Base-by-base conservation (phyloP, 2,888 invertebrate genomes). In the Oxystoma pomonae region DNA sequence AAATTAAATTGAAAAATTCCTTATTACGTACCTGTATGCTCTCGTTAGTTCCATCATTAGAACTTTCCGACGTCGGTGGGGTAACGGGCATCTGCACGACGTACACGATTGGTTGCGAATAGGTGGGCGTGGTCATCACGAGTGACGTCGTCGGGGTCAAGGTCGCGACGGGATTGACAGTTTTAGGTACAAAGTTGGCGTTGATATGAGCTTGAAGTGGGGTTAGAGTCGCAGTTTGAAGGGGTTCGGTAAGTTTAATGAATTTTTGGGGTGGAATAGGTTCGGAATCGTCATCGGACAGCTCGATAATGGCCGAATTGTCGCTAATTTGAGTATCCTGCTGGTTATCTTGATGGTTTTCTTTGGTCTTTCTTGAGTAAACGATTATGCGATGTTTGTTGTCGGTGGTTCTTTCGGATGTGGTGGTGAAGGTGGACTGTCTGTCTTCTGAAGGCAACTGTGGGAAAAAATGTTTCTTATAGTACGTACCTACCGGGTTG, bases 1-100 rank as follows among this genome's bases (percentile, higher is more conserved):
- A 53, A 53, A 9, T 19, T 53, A 53, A 53, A n/a, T 9, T 9
- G 53, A 16, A 53, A 5, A 53, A n/a, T n/a, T n/a, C n/a, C n/a
- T 50, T 50, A 12, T 50, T 12, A 17, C 16, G 55, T 56, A 70
- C 61, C 64, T 78, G 79, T 21, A 78, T 67, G 79, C 88, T 87
- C 75, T 90, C 90, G 56, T 87, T 35, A 35, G 35, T 12, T 12
- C 12, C 85, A 72, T 90, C 90, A 62, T 89, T 89, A 66, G 88
- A 89, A 76, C 88, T 89, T 73, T 90, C 90, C 35, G 86, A 91
- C 75, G 76, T 91, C 76, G 85, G 83, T 12, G 67, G 68, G 76
- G 77, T 78, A 70, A 78, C 72, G 63, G 82, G 76, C 68, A 81
- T 75, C 74, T 79, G 78, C 55, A 78, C 79, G 57, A 79, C 76